A percentile compares a stretch with the other conserved stretches of the same genome.
These are phyloP conservation scores for Protonemura montana DNA, from an alignment of 2,888 invertebrate species.

Conservation along the genomic window DNA sequence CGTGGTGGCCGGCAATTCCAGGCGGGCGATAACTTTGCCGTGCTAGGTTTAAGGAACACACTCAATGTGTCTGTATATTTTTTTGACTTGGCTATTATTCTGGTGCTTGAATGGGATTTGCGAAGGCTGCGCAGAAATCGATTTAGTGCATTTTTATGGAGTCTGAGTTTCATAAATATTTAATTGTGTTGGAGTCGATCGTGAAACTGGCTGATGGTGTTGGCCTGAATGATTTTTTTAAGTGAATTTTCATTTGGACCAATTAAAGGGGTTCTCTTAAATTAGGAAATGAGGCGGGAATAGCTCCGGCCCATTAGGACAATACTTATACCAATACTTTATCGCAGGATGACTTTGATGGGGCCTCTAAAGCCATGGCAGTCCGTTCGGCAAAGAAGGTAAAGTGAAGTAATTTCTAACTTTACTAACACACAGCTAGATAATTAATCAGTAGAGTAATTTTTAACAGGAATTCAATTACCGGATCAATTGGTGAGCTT, in stretches of 20 bases:
- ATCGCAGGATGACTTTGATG: neutral
- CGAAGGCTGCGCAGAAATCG: neutral
- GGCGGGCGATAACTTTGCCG: neutral
- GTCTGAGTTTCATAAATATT: neutral
- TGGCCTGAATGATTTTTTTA: neutral
- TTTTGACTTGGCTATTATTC: neutral
- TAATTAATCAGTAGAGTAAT: neutral
- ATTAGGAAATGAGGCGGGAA: neutral
- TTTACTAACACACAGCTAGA: neutral
- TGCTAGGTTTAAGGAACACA: neutral
- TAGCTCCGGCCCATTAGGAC: neutral
- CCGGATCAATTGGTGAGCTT: neutral
- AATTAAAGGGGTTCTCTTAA: neutral
- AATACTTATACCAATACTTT: conserved; percentile 2
- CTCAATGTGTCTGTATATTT: neutral
- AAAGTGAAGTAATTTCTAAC: neutral
- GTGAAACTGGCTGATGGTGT: neutral
- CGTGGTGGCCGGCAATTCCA: neutral
- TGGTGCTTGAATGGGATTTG: neutral
- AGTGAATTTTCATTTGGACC: neutral
- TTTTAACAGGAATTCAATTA: neutral
- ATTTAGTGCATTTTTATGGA: conserved; percentile 1
- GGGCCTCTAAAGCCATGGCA: neutral
- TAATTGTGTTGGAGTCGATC: neutral
- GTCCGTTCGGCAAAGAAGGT: neutral